Base-by-base conservation (phyloP, 2,888 invertebrate genomes). In the Calephelis perditalis region DNA sequence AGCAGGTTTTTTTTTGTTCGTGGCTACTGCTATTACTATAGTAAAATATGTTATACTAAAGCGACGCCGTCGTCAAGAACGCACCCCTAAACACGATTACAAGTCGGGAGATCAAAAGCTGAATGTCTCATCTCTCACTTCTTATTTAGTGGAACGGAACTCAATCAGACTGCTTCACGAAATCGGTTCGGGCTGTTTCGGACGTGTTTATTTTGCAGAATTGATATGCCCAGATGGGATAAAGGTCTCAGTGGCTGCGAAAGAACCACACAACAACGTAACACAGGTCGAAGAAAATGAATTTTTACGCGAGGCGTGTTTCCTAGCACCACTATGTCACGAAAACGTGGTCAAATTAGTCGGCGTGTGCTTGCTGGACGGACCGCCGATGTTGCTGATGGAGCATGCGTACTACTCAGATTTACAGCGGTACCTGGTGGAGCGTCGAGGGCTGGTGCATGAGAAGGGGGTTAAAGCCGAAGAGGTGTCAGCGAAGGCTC, bases 361-460 rank as follows among this genome's bases (percentile, higher is more conserved):
- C 11, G 98, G 96, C 0, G 96, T 98, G 10, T 84, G 85, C 67
- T 95, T 96, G 67, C 94, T 95, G 1, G 94, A 95, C 68, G 94
- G 92, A 5, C 96, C 96, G 65, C 96, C 97, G 0, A 93, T 97
- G 8, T 94, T 96, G 71, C 95, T 96, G 0, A 97, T 97, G 97
- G 97, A 98, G 79, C 96, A 96, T 71, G 97, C 97, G 92, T 89
- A 96, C 6, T 96, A 97, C 75, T 97, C 97, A 12, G 97, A 98
- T 77, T 83, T 98, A 69, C 96, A 95, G 77, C 95, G 95, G 0
- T 98, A 95, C 78, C 88, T 98, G 52, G 84, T 47, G 86, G 70
- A 73, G 49, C 77, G 97, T 59, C 92, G 97, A 35, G 94, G 96
- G 78, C 90, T 97, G 68, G 96, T 95, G 0, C 93, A 92, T 47